phyloP scores from a whole-genome alignment of 2,888 invertebrate genomes.

The Drosophila atripex region DNA sequence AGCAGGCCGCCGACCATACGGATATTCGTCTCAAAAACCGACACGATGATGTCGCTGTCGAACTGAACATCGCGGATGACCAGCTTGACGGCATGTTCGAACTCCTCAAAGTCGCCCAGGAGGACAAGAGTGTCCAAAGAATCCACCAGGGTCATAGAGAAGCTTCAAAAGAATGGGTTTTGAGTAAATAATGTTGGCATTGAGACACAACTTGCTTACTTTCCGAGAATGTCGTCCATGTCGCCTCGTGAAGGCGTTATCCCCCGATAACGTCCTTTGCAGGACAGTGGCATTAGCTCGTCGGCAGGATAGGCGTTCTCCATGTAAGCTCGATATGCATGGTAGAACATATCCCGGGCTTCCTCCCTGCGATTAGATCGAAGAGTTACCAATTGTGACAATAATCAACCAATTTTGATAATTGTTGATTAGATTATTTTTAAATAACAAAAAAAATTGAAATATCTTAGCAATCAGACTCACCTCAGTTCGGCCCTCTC shows the following conservation, averaged over 20 bases:
- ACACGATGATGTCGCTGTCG: conserved; percentile 97
- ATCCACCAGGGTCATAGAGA: conserved; percentile 97
- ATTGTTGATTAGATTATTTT: background rate
- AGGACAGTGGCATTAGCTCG: conserved; percentile 98
- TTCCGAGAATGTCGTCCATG: conserved; percentile 98
- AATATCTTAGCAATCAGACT: too few species aligned
- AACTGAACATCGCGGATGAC: conserved; percentile 95
- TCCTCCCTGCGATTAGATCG: conserved; percentile 88
- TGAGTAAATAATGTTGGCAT: background rate
- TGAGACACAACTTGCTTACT: conserved; percentile 85
- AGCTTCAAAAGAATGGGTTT: conserved; percentile 86
- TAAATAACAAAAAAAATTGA: background rate
- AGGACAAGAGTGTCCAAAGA: conserved; percentile 96
- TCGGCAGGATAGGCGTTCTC: conserved; percentile 99
- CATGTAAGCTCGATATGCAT: conserved; percentile 98
- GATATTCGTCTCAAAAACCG: conserved; percentile 99
- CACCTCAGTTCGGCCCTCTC: conserved; percentile 88
- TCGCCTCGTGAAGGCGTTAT: conserved; percentile 96
- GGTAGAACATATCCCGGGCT: conserved; percentile 97
- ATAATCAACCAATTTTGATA: background rate
- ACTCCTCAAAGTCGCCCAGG: conserved; percentile 96
- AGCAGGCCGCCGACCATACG: conserved; percentile 97
- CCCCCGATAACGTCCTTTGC: conserved; percentile 95
- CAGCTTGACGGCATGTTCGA: conserved; percentile 94
- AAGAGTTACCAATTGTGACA: background rate